Percentiles rank a stretch among this genome's conserved stretches.
phyloP scores from a whole-genome alignment of 35 echinoderm and acorn worm genomes.

The Apostichopus californicus region DNA sequence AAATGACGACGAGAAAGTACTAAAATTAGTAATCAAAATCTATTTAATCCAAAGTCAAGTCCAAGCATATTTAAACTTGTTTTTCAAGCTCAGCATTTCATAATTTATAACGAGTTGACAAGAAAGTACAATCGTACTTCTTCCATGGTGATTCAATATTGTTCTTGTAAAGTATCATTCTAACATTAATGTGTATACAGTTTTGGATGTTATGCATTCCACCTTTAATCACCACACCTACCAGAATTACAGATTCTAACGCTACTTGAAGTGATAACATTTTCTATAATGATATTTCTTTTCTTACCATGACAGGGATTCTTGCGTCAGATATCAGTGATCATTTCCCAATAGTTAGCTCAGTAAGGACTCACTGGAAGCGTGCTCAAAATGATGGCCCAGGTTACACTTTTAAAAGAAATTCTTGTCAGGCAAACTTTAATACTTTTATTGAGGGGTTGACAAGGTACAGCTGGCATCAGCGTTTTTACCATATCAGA shows the following conservation, averaged over 20 bases:
- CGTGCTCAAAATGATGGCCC: not conserved
- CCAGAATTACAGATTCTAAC: not conserved
- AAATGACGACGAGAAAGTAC: too few relatives aligned
- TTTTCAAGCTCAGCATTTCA: too few relatives aligned
- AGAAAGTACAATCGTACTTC: too few relatives aligned
- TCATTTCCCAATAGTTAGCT: not conserved
- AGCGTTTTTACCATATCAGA: not conserved
- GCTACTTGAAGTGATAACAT: not conserved
- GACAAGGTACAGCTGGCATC: not conserved
- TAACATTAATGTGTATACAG: not conserved
- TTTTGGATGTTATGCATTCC: conserved; percentile 15
- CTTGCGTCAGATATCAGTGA: conserved; percentile 7
- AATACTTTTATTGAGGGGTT: not conserved
- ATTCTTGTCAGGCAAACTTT: not conserved
- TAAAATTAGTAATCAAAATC: too few relatives aligned
- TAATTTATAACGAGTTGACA: too few relatives aligned
- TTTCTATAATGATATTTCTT: conserved; percentile 3
- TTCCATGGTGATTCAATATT: not conserved
- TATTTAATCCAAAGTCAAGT: too few relatives aligned
- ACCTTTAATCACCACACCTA: not conserved
- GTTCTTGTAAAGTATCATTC: conserved; percentile 23
- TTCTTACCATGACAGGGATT: conserved; percentile 2
- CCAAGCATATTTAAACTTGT: too few relatives aligned
- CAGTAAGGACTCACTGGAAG: too few relatives aligned
- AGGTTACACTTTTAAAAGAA: conserved; percentile 16